Percentiles rank a stretch among this genome's conserved stretches.
phyloP scores from a whole-genome alignment of 2,888 invertebrate genomes.

The Pseudoips prasinana region DNA sequence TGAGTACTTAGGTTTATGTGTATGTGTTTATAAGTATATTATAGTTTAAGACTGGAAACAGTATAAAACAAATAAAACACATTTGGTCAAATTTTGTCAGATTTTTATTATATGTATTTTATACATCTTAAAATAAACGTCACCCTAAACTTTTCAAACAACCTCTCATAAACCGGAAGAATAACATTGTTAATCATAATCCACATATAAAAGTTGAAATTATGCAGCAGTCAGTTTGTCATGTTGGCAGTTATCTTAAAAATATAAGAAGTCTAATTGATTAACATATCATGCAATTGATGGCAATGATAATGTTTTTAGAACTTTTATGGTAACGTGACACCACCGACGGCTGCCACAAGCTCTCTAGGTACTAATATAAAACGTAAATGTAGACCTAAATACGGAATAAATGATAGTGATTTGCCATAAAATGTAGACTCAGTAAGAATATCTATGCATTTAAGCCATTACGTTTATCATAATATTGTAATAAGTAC shows the following conservation, averaged over 20 bases:
- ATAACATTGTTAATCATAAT: too few species aligned
- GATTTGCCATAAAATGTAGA: slow-evolving; percentile 16
- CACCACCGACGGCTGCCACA: slow-evolving; percentile 78
- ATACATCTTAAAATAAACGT: too few species aligned
- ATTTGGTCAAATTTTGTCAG: too few species aligned
- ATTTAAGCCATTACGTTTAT: slow-evolving; percentile 2
- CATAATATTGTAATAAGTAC: slow-evolving; percentile 11
- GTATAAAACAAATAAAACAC: too few species aligned
- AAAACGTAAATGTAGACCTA: slow-evolving; percentile 31
- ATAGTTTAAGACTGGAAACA: too few species aligned
- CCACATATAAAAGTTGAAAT: too few species aligned
- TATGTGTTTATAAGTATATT: too few species aligned
- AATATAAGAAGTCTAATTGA: slow-evolving; percentile 24
- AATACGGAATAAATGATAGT: slow-evolving; percentile 26
- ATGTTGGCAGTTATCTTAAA: slow-evolving; percentile 39
- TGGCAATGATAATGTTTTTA: slow-evolving; percentile 26
- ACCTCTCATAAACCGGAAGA: too few species aligned
- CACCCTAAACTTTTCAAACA: too few species aligned
- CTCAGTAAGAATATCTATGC: too few species aligned
- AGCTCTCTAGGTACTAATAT: slow-evolving; percentile 51
- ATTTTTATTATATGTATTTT: too few species aligned
- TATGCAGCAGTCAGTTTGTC: slow-evolving; percentile 57
- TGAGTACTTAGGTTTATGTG: too few species aligned
- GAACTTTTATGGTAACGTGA: slow-evolving; percentile 70
- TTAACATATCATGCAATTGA: slow-evolving; percentile 20